Percentiles rank a stretch among this genome's conserved stretches.
Conservation (phyloP, 2,888 invertebrate species). For the Tricholauxania praeusta region DNA sequence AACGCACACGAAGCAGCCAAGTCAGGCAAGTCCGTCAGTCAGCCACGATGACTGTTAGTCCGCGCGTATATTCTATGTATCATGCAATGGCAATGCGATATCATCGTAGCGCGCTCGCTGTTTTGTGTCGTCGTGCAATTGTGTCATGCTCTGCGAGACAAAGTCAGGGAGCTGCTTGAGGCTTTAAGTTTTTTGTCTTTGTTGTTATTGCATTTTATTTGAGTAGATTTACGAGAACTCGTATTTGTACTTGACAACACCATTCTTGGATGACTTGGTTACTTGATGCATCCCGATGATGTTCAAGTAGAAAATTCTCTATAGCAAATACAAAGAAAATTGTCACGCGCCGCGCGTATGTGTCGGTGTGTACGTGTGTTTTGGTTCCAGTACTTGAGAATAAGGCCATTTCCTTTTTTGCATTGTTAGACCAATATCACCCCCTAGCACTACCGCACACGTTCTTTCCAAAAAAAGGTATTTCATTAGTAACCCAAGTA, state of each 20-base stretch:
- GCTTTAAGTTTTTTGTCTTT: neutral
- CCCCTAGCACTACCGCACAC: neutral
- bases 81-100: constrained; percentile 39
- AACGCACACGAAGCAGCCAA: constrained; percentile 17
- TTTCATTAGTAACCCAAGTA: neutral
- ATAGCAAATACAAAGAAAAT: constrained; percentile 10
- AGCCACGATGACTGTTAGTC: too few relatives aligned
- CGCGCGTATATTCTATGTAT: too few relatives aligned
- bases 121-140: constrained; percentile 45
- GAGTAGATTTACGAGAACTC: too few relatives aligned
- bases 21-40: too few relatives aligned
- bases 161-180: constrained; percentile 6
- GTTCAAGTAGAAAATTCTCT: constrained; percentile 30
- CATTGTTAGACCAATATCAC: neutral
- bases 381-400: constrained; percentile 5
- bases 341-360: constrained; percentile 18
- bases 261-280: constrained; percentile 19
- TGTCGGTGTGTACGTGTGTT: neutral
- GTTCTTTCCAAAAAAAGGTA: neutral
- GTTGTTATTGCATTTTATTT: too few relatives aligned
- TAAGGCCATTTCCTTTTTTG: constrained; percentile 19
- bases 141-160: constrained; percentile 45
- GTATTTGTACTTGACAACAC: constrained; percentile 3
- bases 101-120: neutral
- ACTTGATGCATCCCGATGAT: neutral